Conservation (phyloP, 2,797 vertebrate species). For the Pipistrellus pygmaeus region DNA sequence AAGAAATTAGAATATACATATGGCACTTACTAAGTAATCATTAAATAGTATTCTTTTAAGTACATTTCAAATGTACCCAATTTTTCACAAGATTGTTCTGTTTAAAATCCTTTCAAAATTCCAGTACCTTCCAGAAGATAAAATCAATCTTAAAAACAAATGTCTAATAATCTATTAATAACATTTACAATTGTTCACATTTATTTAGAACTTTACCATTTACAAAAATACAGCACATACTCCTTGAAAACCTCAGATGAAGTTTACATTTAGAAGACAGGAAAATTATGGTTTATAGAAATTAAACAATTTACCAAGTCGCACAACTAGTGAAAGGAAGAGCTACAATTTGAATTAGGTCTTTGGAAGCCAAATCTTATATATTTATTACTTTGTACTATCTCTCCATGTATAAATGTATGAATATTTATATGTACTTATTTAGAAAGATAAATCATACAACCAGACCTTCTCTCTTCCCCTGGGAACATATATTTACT, state of each 20-base stretch:
- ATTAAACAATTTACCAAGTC: background rate
- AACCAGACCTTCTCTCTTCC: background rate
- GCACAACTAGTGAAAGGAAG: background rate
- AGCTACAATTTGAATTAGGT: background rate
- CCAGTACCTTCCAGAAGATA: constrained; percentile 5
- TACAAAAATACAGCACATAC: background rate
- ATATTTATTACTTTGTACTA: background rate
- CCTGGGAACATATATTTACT: background rate
- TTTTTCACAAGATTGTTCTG: background rate
- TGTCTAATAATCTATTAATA: background rate
- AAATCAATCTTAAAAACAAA: constrained; percentile 32
- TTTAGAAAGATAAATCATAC: background rate
- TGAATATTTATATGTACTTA: background rate
- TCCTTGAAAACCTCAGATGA: background rate
- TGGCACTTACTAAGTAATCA: background rate
- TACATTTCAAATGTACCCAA: constrained; percentile 1
- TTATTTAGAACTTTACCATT: background rate
- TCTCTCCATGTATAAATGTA: background rate
- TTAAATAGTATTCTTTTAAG: constrained; percentile 9
- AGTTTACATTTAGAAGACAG: background rate
- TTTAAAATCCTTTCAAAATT: constrained; percentile 27
- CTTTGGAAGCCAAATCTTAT: background rate
- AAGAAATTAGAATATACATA: constrained; percentile 4
- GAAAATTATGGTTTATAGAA: background rate
- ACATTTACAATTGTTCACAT: background rate